Base-by-base conservation (phyloP, 2,113 vertebrate genomes). In the Polyodon spathula region DNA sequence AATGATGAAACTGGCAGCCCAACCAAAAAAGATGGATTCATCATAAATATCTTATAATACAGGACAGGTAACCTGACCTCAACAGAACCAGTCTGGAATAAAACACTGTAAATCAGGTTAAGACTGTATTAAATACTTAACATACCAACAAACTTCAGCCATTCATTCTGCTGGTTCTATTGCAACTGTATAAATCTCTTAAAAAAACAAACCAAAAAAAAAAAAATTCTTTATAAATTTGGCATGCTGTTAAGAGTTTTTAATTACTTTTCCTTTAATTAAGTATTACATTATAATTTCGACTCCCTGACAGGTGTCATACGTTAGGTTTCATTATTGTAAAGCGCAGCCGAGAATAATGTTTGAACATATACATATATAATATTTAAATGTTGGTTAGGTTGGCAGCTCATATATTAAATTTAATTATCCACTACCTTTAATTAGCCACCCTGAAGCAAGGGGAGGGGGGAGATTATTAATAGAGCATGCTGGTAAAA, bases 241-340 rank as follows among this genome's bases (percentile, higher is more conserved):
- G 56, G 11, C 61, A 40, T 12, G 7, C 43, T 61, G 44, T 43
- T 50, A 12, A 50, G n/a, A 8, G 40, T 61, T 48, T 43, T 14
- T 56, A 60, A 66, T 61, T 66, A 51, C 38, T 37, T 61, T 60
- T 61, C 39, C 54, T 61, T 66, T 66, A 65, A 65, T 65, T 65
- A 66, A 66, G 53, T 56, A 65, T 58, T 55, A 54, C 58, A 66
- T 71, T 68, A 73, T 73, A 67, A 71, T 63, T 57, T 58, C 54
- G 43, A 50, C 44, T 58, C 15, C 54, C 38, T 66, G 64, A 66
- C 59, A 61, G 64, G 58, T 71, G 58, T 69, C 41, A 63, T 67
- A 60, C 51, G 17, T 51, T 42, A n/a, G 4, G 54, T 52, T 54
- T 51, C 37, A 50, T 58, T 58, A 64, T 59, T 41, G 46, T 63